Evolutionary conservation across 2,113 vertebrate species (phyloP).

Genomic region (Tangachromis dhanisi): DNA sequence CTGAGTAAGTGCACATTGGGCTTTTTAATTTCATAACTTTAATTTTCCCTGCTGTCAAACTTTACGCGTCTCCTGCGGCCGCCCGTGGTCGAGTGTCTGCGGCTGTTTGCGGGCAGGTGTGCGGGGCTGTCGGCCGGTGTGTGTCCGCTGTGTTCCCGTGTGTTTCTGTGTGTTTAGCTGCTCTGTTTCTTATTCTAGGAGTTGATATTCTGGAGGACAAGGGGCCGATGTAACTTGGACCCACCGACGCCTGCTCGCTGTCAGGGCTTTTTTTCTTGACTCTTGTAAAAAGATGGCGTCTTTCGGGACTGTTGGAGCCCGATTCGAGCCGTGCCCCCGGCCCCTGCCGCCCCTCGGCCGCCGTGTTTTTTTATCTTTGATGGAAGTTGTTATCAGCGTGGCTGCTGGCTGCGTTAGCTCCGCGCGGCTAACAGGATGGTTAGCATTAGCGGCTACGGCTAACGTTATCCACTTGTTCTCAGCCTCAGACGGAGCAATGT

Average conservation of each 20-base stretch:
- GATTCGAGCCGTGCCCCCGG: neutral
- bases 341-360: neutral
- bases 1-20: conserved; percentile 77
- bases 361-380: neutral
- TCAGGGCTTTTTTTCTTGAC: neutral
- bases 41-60: conserved; percentile 55
- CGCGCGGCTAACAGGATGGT: conserved; percentile 38
- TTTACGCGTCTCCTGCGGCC: conserved; percentile 20
- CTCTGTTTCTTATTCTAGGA: conserved; percentile 70
- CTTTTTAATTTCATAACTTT: conserved; percentile 75
- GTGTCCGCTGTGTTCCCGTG: neutral
- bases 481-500: conserved; percentile 18
- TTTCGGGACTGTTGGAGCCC: neutral
- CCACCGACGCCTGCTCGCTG: conserved; percentile 47
- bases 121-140: neutral
- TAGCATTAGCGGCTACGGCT: conserved; percentile 58
- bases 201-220: conserved; percentile 67
- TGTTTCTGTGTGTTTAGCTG: conserved; percentile 55
- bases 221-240: conserved; percentile 67
- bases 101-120: neutral
- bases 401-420: conserved; percentile 49
- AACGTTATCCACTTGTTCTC: conserved; percentile 64
- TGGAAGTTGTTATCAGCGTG: conserved; percentile 57
- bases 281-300: conserved; percentile 44
- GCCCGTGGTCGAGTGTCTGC: neutral